Conservation (phyloP, 2,888 invertebrate species). For the Didymodactylos carnosus region DNA sequence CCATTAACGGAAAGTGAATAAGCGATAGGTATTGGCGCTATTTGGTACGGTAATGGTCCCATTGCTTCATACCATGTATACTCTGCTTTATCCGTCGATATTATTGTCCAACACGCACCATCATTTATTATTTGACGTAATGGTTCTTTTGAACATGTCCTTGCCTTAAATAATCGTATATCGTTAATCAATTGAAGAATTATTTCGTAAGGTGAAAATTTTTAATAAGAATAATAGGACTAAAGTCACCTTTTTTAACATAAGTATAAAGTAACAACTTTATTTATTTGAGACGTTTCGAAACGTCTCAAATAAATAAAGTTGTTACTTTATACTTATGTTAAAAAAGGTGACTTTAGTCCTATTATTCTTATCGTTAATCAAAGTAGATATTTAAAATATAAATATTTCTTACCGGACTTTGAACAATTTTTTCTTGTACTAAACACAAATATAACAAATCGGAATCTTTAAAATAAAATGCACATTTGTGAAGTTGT, state of each 20-base stretch:
- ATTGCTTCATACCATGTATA: conserved; percentile 97
- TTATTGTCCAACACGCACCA: conserved; percentile 98
- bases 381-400: no score
- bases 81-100: conserved; percentile 95
- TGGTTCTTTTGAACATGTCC: conserved; percentile 75
- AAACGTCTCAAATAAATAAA: no score
- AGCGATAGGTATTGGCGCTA: conserved; percentile 90
- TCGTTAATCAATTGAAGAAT: no score
- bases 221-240: no score
- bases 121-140: conserved; percentile 99
- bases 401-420: conserved; percentile 52
- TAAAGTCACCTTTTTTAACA: no score
- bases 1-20: conserved; percentile 49
- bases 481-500: conserved; percentile 95
- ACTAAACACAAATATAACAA: conserved; percentile 92
- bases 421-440: conserved; percentile 94
- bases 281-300: no score
- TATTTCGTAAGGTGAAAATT: no score
- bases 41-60: conserved; percentile 83
- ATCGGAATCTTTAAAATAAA: conserved; percentile 98
- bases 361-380: no score
- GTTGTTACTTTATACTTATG: no score
- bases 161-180: conserved; percentile 43
- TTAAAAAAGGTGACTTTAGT: no score
- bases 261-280: no score